A percentile compares a stretch with the other conserved stretches of the same genome.
phyloP scores from a whole-genome alignment of 2,797 vertebrate genomes.

The Remorina albescens region DNA sequence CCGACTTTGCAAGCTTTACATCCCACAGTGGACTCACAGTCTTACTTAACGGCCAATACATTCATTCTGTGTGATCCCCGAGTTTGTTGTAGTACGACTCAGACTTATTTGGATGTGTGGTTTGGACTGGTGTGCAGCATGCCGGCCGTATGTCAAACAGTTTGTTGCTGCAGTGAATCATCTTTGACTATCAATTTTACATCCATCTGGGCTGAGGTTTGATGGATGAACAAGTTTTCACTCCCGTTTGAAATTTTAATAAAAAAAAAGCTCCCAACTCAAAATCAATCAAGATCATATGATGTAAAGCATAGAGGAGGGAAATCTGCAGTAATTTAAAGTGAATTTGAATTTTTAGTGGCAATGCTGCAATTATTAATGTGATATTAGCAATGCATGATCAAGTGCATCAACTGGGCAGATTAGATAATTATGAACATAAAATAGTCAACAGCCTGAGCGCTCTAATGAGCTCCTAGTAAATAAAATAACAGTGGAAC shows the following conservation, averaged over 20 bases:
- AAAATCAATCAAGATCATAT: not conserved
- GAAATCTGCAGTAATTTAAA: slow-evolving; percentile 11
- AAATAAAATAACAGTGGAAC: slow-evolving; percentile 40
- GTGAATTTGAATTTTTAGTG: slow-evolving; percentile 18
- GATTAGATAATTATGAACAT: slow-evolving; percentile 54
- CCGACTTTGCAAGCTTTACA: slow-evolving; percentile 21
- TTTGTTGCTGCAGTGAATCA: not conserved
- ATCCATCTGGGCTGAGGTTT: not conserved
- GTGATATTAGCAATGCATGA: slow-evolving; percentile 35
- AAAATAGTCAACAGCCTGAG: slow-evolving; percentile 44
- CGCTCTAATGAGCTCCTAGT: slow-evolving; percentile 43
- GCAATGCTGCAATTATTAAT: not conserved
- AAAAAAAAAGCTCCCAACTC: slow-evolving; percentile 2
- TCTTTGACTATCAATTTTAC: not conserved
- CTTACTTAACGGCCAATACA: not conserved
- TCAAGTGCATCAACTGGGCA: slow-evolving; percentile 31
- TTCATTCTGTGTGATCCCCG: not conserved
- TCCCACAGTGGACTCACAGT: slow-evolving; percentile 11
- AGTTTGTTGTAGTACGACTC: not conserved
- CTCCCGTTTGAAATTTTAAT: not conserved
- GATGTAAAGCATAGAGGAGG: not conserved
- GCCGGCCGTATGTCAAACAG: not conserved
- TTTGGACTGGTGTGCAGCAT: not conserved
- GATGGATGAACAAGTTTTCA: not conserved
- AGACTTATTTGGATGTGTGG: not conserved